Conservation (phyloP, 2,888 invertebrate species). For the Corythucha ciliata region DNA sequence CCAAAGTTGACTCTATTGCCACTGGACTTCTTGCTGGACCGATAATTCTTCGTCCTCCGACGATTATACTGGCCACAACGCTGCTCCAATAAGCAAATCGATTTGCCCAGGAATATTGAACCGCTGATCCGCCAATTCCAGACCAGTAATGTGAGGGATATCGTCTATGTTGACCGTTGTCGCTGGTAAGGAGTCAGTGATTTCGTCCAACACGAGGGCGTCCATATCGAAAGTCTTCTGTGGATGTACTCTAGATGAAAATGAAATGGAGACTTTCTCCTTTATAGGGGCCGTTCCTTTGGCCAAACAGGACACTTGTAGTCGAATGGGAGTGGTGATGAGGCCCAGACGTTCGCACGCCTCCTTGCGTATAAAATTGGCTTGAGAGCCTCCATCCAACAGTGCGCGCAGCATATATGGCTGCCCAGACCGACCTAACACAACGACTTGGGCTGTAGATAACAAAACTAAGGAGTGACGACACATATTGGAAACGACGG, state of each 20-base stretch:
- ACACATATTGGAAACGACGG: no score
- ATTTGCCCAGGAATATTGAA: conserved; percentile 4
- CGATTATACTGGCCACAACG: neutral
- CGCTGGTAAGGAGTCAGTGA: neutral
- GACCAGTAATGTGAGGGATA: neutral
- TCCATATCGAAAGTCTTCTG: neutral
- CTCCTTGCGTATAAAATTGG: no score
- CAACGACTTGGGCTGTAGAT: no score
- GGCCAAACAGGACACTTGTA: conserved; percentile 7
- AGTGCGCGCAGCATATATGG: no score
- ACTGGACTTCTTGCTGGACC: neutral
- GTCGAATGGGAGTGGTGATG: no score
- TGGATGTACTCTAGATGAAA: neutral
- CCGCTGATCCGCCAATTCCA: conserved; percentile 5
- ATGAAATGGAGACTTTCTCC: neutral
- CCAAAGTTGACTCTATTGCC: neutral
- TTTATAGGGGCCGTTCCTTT: neutral
- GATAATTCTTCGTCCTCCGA: neutral
- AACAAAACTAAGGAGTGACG: no score
- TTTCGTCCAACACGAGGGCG: conserved; percentile 1
- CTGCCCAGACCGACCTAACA: no score
- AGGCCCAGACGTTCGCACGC: no score
- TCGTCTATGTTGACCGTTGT: neutral
- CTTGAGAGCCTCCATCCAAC: no score
- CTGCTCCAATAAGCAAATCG: neutral